Percentiles rank a stretch among this genome's conserved stretches.
phyloP scores from a whole-genome alignment of 2,113 vertebrate species.

The Anoplopoma fimbria region DNA sequence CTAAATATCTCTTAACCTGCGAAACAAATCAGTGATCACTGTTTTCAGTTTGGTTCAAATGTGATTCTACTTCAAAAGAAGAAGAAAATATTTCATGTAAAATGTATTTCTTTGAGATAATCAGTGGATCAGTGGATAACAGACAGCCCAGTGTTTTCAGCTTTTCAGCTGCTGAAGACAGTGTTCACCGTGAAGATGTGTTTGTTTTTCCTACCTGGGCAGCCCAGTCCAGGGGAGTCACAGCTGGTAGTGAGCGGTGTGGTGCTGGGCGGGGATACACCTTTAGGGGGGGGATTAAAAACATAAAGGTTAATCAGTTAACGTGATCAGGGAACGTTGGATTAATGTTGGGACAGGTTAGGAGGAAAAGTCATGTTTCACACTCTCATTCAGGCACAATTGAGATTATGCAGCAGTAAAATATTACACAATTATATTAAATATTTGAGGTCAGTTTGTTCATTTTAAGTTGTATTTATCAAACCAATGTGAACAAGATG shows the following conservation, averaged over 20 bases:
- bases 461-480: no score
- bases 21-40: background rate
- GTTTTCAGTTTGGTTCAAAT: no score
- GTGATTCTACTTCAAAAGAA: no score
- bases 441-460: background rate
- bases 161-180: background rate
- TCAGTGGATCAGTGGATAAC: no score
- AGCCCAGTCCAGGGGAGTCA: constrained; percentile 86
- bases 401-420: background rate
- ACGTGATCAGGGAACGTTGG: background rate
- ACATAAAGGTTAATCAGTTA: constrained; percentile 23
- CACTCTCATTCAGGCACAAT: no score
- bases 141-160: background rate
- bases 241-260: constrained; percentile 86
- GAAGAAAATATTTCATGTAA: no score
- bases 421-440: background rate
- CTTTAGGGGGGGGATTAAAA: constrained; percentile 69
- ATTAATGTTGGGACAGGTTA: background rate
- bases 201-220: constrained; percentile 89
- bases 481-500: no score
- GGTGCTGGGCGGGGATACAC: constrained; percentile 85
- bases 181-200: background rate
- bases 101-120: background rate
- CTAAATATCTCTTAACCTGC: no score
- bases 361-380: background rate